phyloP scores from a whole-genome alignment of 2,888 invertebrate species.

The Carabus problematicus region DNA sequence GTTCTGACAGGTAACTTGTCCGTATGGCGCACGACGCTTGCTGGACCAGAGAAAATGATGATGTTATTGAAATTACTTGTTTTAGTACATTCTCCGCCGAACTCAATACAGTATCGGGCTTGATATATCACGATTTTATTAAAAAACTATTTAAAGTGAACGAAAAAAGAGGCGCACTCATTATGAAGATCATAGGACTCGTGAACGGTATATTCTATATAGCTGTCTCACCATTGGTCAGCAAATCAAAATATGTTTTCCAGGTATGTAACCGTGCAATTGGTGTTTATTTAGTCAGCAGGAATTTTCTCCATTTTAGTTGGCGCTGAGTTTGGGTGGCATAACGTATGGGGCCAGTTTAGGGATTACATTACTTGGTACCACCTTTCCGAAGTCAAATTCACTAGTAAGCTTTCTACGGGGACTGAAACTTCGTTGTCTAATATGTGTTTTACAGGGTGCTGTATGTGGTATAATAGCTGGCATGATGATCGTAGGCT shows the following conservation, averaged over 20 bases:
- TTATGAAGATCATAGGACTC: conserved; percentile 22
- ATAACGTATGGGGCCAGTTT: conserved; percentile 11
- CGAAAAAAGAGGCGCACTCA: conserved; percentile 16
- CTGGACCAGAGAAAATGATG: background rate
- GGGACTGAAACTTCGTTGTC: background rate
- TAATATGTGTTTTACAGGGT: conserved; percentile 11
- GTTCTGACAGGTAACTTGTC: too few relatives aligned
- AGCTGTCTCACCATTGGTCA: conserved; percentile 7
- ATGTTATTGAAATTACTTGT: conserved; percentile 2
- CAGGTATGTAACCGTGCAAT: conserved; percentile 12
- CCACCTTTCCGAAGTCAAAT: conserved; percentile 10
- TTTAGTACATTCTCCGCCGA: conserved; percentile 27
- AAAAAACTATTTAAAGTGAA: conserved; percentile 17
- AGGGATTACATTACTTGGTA: conserved; percentile 14
- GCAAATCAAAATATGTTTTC: conserved; percentile 14
- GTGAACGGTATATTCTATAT: conserved; percentile 10
- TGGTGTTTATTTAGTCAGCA: background rate
- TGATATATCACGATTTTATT: conserved; percentile 25
- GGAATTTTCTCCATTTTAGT: conserved; percentile 5
- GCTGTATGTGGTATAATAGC: conserved; percentile 2
- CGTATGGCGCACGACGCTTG: background rate
- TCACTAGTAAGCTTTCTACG: background rate
- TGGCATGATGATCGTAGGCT: conserved; percentile 11
- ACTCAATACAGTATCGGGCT: conserved; percentile 24
- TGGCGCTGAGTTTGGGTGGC: conserved; percentile 10